A percentile compares a stretch with the other conserved stretches of the same genome.
Conservation (phyloP, 2,797 vertebrate species). For the Phrynocephalus guinanensis region DNA sequence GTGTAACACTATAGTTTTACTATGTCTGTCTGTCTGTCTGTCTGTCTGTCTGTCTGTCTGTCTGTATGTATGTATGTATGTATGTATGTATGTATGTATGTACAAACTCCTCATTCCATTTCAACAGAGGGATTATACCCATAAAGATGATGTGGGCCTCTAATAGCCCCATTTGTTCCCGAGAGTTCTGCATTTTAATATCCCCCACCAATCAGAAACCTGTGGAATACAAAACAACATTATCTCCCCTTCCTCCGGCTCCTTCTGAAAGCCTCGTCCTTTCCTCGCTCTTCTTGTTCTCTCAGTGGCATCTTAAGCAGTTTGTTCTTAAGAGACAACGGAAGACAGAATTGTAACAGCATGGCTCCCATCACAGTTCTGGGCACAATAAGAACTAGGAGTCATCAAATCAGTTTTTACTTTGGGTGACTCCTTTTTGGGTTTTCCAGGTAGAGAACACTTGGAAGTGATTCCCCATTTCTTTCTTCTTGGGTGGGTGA, state of each 20-base stretch:
- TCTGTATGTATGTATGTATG: too few species aligned
- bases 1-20: neutral
- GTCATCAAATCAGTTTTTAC: too few species aligned
- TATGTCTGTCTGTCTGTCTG: neutral
- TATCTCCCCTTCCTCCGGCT: accelerated
- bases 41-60: too few species aligned
- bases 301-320: conserved; percentile 5
- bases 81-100: neutral
- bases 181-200: neutral
- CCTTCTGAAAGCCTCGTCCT: accelerated
- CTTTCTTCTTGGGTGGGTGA: too few species aligned
- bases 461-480: too few species aligned
- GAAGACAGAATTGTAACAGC: conserved; percentile 59
- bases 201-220: neutral
- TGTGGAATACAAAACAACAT: accelerated
- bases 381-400: neutral
- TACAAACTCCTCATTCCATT: neutral
- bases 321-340: conserved; percentile 62
- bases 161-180: neutral
- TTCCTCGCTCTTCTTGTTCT: neutral
- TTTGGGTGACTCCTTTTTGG: too few species aligned
- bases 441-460: too few species aligned
- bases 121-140: neutral
- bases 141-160: accelerated
- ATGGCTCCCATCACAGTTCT: conserved; percentile 38